phyloP scores from a whole-genome alignment of 2,113 vertebrate genomes.

The Morphnarchus princeps region DNA sequence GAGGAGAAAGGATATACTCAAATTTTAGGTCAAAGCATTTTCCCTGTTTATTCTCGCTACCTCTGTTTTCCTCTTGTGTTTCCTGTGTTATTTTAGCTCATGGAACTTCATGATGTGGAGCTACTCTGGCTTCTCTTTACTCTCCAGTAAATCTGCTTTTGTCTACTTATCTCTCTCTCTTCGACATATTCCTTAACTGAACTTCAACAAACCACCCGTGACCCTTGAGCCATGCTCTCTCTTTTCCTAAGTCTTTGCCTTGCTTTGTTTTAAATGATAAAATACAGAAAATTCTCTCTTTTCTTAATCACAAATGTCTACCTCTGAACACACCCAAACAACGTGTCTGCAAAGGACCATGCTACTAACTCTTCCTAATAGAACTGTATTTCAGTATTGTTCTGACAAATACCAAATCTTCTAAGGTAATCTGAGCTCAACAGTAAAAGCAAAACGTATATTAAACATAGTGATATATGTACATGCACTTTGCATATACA shows the following conservation, averaged over 20 bases:
- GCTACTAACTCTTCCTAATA: background rate
- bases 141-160: background rate
- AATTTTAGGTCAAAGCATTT: background rate
- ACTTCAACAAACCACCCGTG: background rate
- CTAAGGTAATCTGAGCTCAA: background rate
- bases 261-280: background rate
- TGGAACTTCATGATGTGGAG: background rate
- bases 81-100: background rate
- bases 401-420: background rate
- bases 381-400: background rate
- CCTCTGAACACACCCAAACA: background rate
- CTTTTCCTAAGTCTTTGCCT: background rate
- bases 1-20: background rate
- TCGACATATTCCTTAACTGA: background rate
- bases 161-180: background rate
- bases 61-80: background rate
- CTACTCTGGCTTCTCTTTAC: background rate
- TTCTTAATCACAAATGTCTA: no score
- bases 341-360: background rate
- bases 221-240: background rate
- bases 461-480: fast-evolving
- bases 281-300: background rate
- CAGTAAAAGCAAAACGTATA: fast-evolving
- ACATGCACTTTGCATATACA: fast-evolving
- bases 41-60: background rate